A percentile compares a stretch with the other conserved stretches of the same genome.
Conservation (phyloP, 2,113 vertebrate genomes). For the Anhinga anhinga region DNA sequence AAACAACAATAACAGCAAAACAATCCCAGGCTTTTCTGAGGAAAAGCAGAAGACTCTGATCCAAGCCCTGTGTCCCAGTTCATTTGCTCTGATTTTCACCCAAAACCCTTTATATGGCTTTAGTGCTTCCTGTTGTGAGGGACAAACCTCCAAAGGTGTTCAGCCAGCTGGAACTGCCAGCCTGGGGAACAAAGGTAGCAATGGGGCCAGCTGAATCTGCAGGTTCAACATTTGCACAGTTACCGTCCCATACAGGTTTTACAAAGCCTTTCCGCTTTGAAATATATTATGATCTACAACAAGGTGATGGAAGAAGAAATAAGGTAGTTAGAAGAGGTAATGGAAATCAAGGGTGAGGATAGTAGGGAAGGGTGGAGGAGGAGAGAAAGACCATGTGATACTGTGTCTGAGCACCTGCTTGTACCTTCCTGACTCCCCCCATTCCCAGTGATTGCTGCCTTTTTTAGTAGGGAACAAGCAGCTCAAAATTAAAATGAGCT, state of each 20-base stretch:
- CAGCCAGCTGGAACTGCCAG: not conserved
- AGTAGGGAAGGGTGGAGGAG: not conserved
- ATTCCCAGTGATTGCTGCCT: not conserved
- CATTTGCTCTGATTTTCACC: not conserved
- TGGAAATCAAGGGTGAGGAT: not conserved
- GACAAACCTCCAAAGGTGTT: not conserved
- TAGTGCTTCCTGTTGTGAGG: not conserved
- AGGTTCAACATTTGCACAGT: not conserved
- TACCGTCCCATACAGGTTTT: not conserved
- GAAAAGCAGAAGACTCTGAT: not conserved
- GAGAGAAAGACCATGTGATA: not conserved
- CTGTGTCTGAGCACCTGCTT: not conserved
- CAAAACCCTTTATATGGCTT: not conserved
- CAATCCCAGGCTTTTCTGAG: not conserved
- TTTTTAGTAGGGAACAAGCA: not conserved
- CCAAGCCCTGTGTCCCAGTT: not conserved
- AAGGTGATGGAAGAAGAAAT: not conserved
- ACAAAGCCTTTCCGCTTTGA: not conserved
- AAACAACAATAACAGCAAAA: not conserved
- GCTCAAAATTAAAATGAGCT: slow-evolving; percentile 42
- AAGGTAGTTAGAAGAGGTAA: not conserved
- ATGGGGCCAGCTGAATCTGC: not conserved
- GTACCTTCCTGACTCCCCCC: not conserved
- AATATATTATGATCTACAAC: not conserved
- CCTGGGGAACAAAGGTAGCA: not conserved